Percentiles rank a stretch among this genome's conserved stretches.
Conservation (phyloP, 1,140 invertebrate genomes). For the Myzus persicae region DNA sequence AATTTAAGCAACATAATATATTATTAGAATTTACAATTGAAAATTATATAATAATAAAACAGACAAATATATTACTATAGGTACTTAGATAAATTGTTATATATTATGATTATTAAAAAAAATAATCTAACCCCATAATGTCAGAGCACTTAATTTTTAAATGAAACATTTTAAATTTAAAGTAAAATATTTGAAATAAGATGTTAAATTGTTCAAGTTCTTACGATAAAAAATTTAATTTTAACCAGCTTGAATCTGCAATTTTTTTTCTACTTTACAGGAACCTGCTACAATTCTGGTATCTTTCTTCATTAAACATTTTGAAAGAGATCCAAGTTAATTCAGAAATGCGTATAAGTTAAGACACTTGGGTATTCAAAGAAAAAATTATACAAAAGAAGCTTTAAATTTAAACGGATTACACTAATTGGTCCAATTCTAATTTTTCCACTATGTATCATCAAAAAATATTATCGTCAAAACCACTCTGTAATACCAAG, state of each 20-base stretch:
- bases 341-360: neutral
- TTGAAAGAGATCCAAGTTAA: slow-evolving; percentile 29
- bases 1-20: neutral
- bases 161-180: neutral
- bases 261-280: neutral
- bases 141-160: neutral
- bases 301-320: slow-evolving; percentile 8
- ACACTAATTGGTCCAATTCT: neutral
- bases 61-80: neutral
- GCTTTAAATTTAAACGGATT: neutral
- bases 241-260: neutral
- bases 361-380: neutral
- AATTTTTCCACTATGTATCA: neutral
- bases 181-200: neutral
- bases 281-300: neutral
- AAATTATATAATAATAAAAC: neutral
- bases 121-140: neutral
- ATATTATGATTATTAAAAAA: neutral
- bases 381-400: neutral
- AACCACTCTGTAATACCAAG: neutral
- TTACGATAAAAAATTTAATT: neutral
- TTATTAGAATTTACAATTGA: neutral
- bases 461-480: neutral
- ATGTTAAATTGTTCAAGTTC: neutral
- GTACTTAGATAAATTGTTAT: neutral